Conservation (phyloP, 2,797 vertebrate genomes). For the Galagoides demidoff region DNA sequence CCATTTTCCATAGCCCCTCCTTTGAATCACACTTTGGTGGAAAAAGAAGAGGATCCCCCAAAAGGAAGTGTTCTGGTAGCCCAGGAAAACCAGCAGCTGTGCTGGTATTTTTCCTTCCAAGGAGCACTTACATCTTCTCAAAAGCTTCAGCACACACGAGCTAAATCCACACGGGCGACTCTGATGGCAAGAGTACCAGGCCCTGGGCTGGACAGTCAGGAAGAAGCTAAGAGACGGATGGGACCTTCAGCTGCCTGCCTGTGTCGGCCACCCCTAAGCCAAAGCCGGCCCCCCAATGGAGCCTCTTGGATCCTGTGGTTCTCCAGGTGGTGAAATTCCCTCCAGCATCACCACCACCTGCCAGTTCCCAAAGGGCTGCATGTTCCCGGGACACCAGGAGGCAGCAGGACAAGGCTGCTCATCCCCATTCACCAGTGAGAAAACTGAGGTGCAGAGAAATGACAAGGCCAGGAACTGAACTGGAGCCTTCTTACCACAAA, state of each 20-base stretch:
- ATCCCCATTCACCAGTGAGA: neutral
- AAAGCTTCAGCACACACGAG: rapidly evolving
- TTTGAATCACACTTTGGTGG: neutral
- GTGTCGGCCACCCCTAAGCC: neutral
- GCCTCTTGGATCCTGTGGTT: neutral
- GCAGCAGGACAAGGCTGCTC: neutral
- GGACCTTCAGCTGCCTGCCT: rapidly evolving
- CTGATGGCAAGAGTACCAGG: rapidly evolving
- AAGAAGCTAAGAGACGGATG: neutral
- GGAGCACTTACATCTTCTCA: no score
- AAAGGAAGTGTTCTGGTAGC: neutral
- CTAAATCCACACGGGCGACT: neutral
- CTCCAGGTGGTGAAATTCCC: neutral
- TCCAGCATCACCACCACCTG: no score
- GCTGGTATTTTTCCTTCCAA: neutral
- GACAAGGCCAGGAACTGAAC: neutral
- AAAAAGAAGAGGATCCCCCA: neutral
- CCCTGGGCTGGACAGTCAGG: neutral
- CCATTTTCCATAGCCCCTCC: neutral
- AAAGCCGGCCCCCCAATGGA: no score
- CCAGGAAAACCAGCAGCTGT: neutral
- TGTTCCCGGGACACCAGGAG: neutral
- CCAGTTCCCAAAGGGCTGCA: neutral
- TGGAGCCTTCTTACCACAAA: neutral
- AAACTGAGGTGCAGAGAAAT: neutral